Conservation (phyloP, 2,797 vertebrate genomes). For the Lemur catta region DNA sequence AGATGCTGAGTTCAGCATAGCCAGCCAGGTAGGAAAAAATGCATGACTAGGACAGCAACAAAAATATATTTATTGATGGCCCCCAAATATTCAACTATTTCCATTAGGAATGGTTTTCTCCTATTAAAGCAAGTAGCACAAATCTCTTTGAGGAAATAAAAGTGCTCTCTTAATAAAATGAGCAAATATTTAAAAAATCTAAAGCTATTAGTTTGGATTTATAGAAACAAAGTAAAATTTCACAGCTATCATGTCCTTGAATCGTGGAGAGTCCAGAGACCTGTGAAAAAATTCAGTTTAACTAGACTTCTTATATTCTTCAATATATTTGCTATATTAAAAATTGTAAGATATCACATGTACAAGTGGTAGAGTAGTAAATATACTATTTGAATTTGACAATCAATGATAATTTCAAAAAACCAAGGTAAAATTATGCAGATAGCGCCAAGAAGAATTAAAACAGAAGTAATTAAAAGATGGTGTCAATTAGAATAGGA, state of each 20-base stretch:
- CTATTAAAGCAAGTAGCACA: neutral
- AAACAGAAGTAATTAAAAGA: neutral
- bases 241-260: neutral
- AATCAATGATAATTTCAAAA: neutral
- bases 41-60: neutral
- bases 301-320: neutral
- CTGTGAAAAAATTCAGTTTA: neutral
- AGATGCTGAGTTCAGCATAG: neutral
- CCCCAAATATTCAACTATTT: neutral
- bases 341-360: neutral
- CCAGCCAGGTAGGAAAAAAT: neutral
- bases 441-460: neutral
- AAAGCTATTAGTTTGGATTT: neutral
- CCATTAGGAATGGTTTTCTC: neutral
- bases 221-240: neutral
- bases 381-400: neutral
- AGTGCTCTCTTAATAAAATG: neutral
- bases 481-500: neutral
- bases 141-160: neutral
- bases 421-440: neutral
- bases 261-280: neutral
- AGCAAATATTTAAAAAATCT: neutral
- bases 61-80: neutral
- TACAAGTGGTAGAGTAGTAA: neutral
- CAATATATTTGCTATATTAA: neutral